These are phyloP conservation scores for Ochropleura plecta DNA, from an alignment of 2,888 invertebrate species.

Conservation along the genomic window DNA sequence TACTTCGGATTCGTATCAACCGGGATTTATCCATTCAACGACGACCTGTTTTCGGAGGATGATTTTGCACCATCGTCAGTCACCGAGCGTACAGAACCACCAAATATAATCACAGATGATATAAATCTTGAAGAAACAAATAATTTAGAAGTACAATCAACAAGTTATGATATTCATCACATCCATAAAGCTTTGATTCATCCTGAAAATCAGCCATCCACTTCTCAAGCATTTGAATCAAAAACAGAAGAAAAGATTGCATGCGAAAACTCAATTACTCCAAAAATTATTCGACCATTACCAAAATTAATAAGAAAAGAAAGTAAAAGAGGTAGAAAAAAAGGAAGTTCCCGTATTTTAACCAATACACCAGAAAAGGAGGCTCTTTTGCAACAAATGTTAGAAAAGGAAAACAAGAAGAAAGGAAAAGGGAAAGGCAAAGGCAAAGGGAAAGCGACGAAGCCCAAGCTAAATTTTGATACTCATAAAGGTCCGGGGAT, in stretches of 20 bases:
- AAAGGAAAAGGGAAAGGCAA: not conserved
- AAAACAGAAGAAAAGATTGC: not conserved
- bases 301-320: slow-evolving; percentile 17
- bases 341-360: slow-evolving; percentile 19
- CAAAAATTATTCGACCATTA: slow-evolving; percentile 3
- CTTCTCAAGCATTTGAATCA: not conserved
- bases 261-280: not conserved
- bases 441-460: too few species aligned
- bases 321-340: slow-evolving; percentile 31
- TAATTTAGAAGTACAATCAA: too few species aligned
- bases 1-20: slow-evolving; percentile 10
- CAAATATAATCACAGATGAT: too few species aligned
- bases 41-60: slow-evolving; percentile 6
- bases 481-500: too few species aligned
- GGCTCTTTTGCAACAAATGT: not conserved
- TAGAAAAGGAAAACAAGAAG: slow-evolving; percentile 9
- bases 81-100: slow-evolving; percentile 1
- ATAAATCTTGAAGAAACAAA: too few species aligned
- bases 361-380: slow-evolving; percentile 9
- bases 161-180: too few species aligned
- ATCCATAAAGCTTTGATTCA: too few species aligned
- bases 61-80: slow-evolving; percentile 10
- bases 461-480: too few species aligned
- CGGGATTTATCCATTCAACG: slow-evolving; percentile 5
- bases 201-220: not conserved